Conservation (phyloP, 2,888 invertebrate genomes). For the Neoascia interrupta region DNA sequence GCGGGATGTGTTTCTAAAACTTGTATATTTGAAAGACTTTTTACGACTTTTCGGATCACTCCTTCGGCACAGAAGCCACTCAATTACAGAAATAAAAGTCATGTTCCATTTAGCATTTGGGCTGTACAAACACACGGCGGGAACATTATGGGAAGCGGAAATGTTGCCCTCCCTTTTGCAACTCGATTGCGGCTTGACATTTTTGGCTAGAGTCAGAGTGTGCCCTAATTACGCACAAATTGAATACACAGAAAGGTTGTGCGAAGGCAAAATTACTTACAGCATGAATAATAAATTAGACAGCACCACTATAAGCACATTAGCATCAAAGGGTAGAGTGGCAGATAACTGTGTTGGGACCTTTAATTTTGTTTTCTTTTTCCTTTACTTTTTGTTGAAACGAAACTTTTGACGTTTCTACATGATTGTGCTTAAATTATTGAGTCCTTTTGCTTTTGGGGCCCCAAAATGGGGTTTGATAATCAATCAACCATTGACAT, state of each 20-base stretch:
- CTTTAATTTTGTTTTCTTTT: no score
- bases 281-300: constrained; percentile 15
- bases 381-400: no score
- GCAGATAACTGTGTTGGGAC: neutral
- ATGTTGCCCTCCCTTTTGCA: neutral
- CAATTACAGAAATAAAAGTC: constrained; percentile 10
- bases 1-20: no score
- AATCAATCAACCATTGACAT: no score
- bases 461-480: no score
- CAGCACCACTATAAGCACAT: no score
- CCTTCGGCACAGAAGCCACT: constrained; percentile 16
- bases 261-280: neutral
- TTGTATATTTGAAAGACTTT: constrained; percentile 12
- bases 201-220: neutral
- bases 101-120: constrained; percentile 15
- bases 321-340: constrained; percentile 5
- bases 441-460: no score
- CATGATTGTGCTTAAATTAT: no score
- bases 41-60: constrained; percentile 19
- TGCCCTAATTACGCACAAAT: neutral
- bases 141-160: constrained; percentile 2
- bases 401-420: no score
- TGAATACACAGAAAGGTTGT: neutral
- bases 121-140: constrained; percentile 5
- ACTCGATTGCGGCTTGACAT: constrained; percentile 19